Evolutionary conservation across 2,888 invertebrate genomes (phyloP), one percentile per base, ranked within the genome.

Genomic region (Rhopalosiphum nymphaeae): DNA sequence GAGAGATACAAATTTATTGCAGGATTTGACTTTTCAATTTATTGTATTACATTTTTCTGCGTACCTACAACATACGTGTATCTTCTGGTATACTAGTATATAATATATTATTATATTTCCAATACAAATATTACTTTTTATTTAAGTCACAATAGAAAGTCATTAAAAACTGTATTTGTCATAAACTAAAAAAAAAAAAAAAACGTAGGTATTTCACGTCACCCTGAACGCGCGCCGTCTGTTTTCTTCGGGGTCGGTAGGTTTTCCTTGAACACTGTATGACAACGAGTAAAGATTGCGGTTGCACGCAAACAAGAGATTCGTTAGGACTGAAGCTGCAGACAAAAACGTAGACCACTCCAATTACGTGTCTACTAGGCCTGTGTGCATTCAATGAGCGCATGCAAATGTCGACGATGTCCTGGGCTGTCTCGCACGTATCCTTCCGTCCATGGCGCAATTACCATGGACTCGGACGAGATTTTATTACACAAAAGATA

Each of bases 401-500:
- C 67, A 92, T 84, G 93, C 89, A 89, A 89, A 93, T 93, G 84
- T 89, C 89, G 92, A 92, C 61, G 36, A 53, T 53, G 78, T 53
- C 89, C 91, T 84, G 42, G 36, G 5, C 26, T 84, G 84, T 9
- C 78, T 49, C 53, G 78, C 42, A 3, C 91, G 36, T 11, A 78
- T 78, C 78, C 16, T 56, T 53, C 44, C 67, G 21, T 44, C 42
- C n/a, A 42, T 0, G 26, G 86, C 26, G 87, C 92, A 92, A 88
- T 92, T 88, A 87, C 88, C 26, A 78, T 49, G 61, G 49, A 92
- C 91, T 92, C 89, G 89, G 93, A 89, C 93, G 89, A 84, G 78
- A 57, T 89, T 93, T 89, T 78, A 84, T 93, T 93, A 84, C 84
- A 93, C 93, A 93, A 89, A 93, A 93, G 89, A 93, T 93, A 85